Percentiles rank a stretch among this genome's conserved stretches.
phyloP scores from a whole-genome alignment of 2,888 invertebrate genomes.

The Cephus pulcher region DNA sequence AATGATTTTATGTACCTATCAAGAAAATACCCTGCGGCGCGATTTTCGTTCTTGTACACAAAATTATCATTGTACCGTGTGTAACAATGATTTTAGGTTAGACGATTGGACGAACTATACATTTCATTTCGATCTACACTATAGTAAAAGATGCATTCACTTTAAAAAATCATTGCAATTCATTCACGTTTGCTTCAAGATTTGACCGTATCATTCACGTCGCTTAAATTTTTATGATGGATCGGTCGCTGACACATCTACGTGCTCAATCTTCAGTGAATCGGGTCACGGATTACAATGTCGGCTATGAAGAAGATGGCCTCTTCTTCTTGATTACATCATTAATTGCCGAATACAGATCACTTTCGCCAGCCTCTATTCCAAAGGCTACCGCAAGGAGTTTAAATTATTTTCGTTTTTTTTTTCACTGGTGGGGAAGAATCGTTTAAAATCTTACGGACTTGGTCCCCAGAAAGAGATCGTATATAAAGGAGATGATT shows the following conservation, averaged over 20 bases:
- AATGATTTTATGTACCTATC: not conserved
- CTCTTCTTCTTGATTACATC: conserved; percentile 21
- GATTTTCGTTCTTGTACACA: too few relatives aligned
- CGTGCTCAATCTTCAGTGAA: not conserved
- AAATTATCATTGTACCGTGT: not conserved
- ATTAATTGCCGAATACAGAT: conserved; percentile 35
- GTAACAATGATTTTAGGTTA: not conserved
- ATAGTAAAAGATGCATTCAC: not conserved
- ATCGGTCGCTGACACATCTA: not conserved
- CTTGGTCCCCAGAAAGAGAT: conserved; percentile 1
- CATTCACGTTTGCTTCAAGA: not conserved
- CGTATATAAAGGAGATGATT: conserved; percentile 20
- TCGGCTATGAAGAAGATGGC: conserved; percentile 8
- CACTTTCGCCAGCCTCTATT: conserved; percentile 28
- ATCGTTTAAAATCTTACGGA: conserved; percentile 7
- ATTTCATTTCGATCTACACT: not conserved
- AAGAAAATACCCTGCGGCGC: not conserved
- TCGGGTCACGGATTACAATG: not conserved
- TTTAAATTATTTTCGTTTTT: not conserved
- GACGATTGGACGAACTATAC: not conserved
- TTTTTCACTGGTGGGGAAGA: conserved; percentile 17
- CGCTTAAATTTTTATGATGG: not conserved
- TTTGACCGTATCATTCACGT: not conserved
- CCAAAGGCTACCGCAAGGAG: conserved; percentile 17
- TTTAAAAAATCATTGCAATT: not conserved